Evolutionary conservation across 2,113 vertebrate genomes (phyloP).

Genomic region (Mus pahari): DNA sequence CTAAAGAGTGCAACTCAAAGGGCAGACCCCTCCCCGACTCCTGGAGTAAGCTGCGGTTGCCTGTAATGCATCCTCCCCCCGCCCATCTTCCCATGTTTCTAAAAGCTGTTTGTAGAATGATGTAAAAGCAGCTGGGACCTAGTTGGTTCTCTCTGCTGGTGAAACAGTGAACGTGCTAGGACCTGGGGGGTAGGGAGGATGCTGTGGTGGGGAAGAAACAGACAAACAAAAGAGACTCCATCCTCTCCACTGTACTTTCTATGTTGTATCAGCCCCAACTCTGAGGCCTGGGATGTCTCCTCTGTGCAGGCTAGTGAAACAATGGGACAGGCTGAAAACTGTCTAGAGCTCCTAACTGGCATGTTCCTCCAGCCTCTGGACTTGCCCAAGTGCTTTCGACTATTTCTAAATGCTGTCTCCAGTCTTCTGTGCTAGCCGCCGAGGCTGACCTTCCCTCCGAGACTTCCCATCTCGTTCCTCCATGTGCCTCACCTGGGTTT

Average conservation of each 20-base stretch:
- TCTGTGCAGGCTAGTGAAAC: not conserved
- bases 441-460: not conserved
- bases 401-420: too few relatives aligned
- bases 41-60: not conserved
- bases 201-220: not conserved
- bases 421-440: rapidly evolving
- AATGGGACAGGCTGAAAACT: not conserved
- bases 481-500: not conserved
- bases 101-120: not conserved
- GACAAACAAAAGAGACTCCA: not conserved
- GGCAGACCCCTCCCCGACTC: not conserved
- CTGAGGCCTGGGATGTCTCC: not conserved
- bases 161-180: not conserved
- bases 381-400: not conserved
- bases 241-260: not conserved
- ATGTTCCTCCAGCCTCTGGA: not conserved
- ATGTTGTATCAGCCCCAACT: not conserved
- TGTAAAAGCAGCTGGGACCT: slow-evolving; percentile 10
- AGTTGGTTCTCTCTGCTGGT: too few relatives aligned
- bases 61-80: not conserved
- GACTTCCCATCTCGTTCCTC: not conserved
- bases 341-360: not conserved
- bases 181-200: not conserved
- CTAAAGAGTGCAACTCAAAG: not conserved
- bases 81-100: not conserved